phyloP scores from a whole-genome alignment of 2,888 invertebrate genomes.

The Panzeria rudis region DNA sequence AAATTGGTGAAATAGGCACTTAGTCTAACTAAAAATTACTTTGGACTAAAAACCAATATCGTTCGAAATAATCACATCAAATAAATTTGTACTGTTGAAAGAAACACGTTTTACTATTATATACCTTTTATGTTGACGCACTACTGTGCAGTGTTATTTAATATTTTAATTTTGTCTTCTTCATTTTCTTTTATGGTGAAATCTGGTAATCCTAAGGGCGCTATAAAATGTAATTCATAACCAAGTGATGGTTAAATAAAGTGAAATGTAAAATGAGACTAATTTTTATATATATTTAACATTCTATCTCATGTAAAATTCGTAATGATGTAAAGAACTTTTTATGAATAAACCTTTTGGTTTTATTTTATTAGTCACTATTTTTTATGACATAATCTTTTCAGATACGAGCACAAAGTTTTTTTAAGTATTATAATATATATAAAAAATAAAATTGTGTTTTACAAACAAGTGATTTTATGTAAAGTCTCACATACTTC shows the following conservation, averaged over 20 bases:
- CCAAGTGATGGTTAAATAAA: conserved; percentile 2
- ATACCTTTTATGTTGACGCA: background rate
- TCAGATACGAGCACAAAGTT: too few species aligned
- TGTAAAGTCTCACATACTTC: too few species aligned
- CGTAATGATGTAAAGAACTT: background rate
- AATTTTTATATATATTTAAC: background rate
- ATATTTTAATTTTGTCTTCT: background rate
- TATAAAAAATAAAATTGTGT: too few species aligned
- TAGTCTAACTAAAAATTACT: too few species aligned
- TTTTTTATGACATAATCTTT: background rate
- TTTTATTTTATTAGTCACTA: background rate
- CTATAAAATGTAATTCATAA: background rate
- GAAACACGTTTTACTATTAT: too few species aligned
- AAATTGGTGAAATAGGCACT: too few species aligned
- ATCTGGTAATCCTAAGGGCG: background rate
- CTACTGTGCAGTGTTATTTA: background rate
- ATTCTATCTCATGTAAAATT: background rate
- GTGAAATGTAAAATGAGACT: background rate
- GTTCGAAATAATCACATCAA: too few species aligned
- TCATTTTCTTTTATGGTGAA: background rate
- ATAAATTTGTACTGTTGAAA: too few species aligned
- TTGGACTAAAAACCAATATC: too few species aligned
- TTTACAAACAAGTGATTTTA: too few species aligned
- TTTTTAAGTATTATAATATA: too few species aligned
- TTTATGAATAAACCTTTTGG: background rate